Evolutionary conservation across 2,113 vertebrate species (phyloP).

Genomic region (Sebastes fasciatus): DNA sequence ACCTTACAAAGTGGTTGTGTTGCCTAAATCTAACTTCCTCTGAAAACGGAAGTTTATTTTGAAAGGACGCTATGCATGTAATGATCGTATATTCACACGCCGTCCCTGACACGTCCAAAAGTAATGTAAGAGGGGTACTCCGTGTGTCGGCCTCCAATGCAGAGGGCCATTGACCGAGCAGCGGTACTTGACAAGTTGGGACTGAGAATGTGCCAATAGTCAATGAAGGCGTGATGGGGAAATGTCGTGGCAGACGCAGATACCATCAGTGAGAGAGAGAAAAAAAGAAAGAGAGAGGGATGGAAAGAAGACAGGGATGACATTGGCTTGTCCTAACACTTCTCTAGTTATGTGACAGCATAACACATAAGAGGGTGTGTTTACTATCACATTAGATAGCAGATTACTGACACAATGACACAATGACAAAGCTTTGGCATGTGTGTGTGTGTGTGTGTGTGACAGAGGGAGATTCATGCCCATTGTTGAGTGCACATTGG

Average conservation of each 20-base stretch:
- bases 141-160: too few species aligned
- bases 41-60: too few species aligned
- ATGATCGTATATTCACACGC: too few species aligned
- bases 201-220: too few species aligned
- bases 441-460: conserved; percentile 6
- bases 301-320: conserved; percentile 10
- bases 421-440: conserved; percentile 26
- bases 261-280: not conserved
- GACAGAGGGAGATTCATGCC: conserved; percentile 25
- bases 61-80: too few species aligned
- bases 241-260: not conserved
- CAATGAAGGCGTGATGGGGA: not conserved
- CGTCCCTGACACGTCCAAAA: too few species aligned
- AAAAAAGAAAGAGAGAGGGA: not conserved
- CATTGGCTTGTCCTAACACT: conserved; percentile 54
- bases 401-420: conserved; percentile 46
- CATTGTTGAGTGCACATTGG: conserved; percentile 38
- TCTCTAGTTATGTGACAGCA: conserved; percentile 37
- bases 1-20: too few species aligned
- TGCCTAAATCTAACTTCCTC: too few species aligned
- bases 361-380: conserved; percentile 3
- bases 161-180: too few species aligned
- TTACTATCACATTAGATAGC: conserved; percentile 25
- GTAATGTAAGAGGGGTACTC: too few species aligned
- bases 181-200: too few species aligned